Conservation (phyloP, 2,113 vertebrate species). For the Platichthys flesus region DNA sequence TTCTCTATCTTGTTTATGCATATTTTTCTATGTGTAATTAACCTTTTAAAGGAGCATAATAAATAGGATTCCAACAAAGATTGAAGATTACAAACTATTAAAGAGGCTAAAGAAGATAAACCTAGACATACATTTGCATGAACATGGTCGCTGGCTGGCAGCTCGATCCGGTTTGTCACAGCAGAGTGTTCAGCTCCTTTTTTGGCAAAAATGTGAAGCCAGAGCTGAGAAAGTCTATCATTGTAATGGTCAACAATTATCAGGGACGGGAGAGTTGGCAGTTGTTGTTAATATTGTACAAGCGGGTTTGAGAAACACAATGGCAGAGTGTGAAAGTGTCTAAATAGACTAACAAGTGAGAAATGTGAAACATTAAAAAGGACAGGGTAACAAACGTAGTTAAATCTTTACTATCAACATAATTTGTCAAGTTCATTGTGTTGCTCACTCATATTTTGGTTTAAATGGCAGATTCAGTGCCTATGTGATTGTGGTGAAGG, state of each 20-base stretch:
- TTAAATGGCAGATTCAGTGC: neutral
- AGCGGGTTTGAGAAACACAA: neutral
- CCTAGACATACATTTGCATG: neutral
- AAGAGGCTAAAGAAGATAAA: neutral
- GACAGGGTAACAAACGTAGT: neutral
- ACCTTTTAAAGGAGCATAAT: neutral
- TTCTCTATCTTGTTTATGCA: neutral
- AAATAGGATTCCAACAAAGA: neutral
- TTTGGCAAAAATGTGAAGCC: slow-evolving; percentile 60
- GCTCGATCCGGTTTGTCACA: slow-evolving; percentile 32
- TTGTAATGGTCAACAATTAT: slow-evolving; percentile 48
- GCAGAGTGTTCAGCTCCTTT: slow-evolving; percentile 63
- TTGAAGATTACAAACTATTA: neutral
- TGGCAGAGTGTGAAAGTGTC: neutral
- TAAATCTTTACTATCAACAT: neutral
- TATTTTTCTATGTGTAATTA: neutral
- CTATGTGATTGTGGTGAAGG: neutral
- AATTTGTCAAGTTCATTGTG: neutral
- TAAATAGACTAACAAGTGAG: neutral
- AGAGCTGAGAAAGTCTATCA: slow-evolving; percentile 36
- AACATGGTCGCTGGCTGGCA: neutral
- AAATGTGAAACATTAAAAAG: neutral
- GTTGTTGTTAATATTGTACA: slow-evolving; percentile 16
- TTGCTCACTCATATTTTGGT: neutral
- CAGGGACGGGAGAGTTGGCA: slow-evolving; percentile 42